Evolutionary conservation across 1,140 invertebrate genomes (phyloP).

Genomic region (Leptopilina clavipes): DNA sequence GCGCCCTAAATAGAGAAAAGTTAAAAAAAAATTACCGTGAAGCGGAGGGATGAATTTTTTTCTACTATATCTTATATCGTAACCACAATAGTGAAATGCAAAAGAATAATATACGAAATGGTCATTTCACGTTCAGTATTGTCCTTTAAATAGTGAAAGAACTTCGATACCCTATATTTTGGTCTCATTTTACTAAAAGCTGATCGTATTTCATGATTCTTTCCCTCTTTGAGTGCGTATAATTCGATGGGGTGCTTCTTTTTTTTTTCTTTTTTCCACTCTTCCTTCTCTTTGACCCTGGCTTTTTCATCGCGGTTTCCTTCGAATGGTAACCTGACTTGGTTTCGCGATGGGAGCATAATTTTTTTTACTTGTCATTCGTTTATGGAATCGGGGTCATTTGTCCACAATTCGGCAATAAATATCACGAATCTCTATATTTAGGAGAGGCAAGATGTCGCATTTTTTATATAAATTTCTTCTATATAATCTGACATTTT

Average conservation of each 20-base stretch:
- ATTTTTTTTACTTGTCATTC: constrained; percentile 39
- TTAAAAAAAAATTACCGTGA: neutral
- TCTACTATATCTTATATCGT: neutral
- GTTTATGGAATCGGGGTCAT: constrained; percentile 60
- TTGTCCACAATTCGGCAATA: constrained; percentile 69
- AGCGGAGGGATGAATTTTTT: neutral
- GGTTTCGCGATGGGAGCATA: constrained; percentile 42
- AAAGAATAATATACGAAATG: constrained; percentile 47
- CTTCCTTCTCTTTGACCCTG: constrained; percentile 22
- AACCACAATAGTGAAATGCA: constrained; percentile 30
- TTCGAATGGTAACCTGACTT: constrained; percentile 57
- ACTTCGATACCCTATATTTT: constrained; percentile 67
- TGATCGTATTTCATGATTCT: constrained; percentile 71
- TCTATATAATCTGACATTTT: constrained; percentile 34
- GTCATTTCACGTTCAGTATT: constrained; percentile 62
- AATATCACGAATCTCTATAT: constrained; percentile 59
- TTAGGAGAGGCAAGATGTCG: constrained; percentile 45
- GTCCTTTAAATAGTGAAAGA: constrained; percentile 34
- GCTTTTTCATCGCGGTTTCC: constrained; percentile 39
- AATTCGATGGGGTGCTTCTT: constrained; percentile 56
- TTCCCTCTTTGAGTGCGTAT: constrained; percentile 57
- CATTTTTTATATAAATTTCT: constrained; percentile 35
- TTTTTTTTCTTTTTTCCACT: constrained; percentile 24
- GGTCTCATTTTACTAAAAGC: constrained; percentile 73
- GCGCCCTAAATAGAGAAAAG: neutral